A percentile compares a stretch with the other conserved stretches of the same genome.
phyloP scores from a whole-genome alignment of 2,113 vertebrate genomes.

The Brienomyrus brachyistius region DNA sequence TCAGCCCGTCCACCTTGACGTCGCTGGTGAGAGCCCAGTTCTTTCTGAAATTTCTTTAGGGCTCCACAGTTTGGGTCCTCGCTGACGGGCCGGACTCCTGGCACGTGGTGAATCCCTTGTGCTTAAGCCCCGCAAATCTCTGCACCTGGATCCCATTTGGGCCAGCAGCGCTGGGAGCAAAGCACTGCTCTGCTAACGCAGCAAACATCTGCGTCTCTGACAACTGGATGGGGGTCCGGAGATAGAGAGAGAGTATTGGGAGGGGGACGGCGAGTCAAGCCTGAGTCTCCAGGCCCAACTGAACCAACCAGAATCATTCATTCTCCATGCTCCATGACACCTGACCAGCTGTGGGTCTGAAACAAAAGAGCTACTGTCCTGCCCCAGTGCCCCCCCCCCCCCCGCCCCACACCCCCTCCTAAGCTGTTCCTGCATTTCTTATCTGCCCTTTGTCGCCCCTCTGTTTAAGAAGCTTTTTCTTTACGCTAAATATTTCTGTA shows the following conservation, averaged over 20 bases:
- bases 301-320: conserved; percentile 51
- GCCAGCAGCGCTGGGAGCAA: background rate
- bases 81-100: background rate
- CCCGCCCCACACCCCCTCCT: conserved; percentile 52
- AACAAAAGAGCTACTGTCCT: conserved; percentile 69
- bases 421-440: conserved; percentile 52
- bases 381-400: conserved; percentile 51
- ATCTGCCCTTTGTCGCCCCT: conserved; percentile 55
- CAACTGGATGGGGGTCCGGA: background rate
- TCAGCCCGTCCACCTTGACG: background rate
- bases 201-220: background rate
- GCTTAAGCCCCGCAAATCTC: background rate
- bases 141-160: background rate
- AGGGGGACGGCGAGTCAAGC: conserved; percentile 21
- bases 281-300: conserved; percentile 42
- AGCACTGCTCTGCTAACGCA: background rate
- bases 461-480: conserved; percentile 26
- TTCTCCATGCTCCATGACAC: conserved; percentile 59
- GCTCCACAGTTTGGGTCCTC: background rate
- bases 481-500: conserved; percentile 31
- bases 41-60: background rate
- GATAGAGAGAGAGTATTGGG: background rate
- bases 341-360: conserved; percentile 58
- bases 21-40: background rate
- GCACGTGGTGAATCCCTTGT: background rate